Percentiles rank a stretch among this genome's conserved stretches.
Evolutionary conservation across 2,888 invertebrate species (phyloP).

Genomic region (Drosophila setosimentum): DNA sequence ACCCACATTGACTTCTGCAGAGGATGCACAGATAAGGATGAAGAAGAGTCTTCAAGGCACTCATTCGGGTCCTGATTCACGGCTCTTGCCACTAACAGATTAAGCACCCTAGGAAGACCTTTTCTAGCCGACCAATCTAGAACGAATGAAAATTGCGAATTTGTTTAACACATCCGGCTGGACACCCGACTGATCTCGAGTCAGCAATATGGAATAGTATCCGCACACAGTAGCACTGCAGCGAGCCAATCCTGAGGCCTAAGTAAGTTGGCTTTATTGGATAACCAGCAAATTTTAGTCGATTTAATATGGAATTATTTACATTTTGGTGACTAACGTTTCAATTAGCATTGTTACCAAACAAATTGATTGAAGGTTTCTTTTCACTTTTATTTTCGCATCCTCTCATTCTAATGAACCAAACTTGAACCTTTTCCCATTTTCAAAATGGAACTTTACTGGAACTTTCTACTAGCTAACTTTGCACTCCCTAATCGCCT

Average conservation of each 20-base stretch:
- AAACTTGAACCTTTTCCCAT: background rate
- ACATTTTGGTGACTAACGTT: background rate
- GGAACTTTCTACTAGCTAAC: background rate
- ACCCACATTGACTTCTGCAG: background rate
- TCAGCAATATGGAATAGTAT: background rate
- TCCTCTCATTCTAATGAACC: background rate
- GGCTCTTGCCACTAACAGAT: background rate
- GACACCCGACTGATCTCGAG: too few species aligned
- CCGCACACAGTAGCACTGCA: background rate
- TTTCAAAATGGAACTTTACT: background rate
- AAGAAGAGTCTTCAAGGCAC: background rate
- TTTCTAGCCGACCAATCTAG: background rate
- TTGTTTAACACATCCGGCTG: background rate
- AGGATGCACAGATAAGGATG: background rate
- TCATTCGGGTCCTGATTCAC: too few species aligned
- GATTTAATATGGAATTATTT: background rate
- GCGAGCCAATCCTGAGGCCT: background rate
- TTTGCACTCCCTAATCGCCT: background rate
- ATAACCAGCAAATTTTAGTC: background rate
- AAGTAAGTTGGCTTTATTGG: background rate
- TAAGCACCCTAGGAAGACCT: background rate
- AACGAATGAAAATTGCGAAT: background rate
- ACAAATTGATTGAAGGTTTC: too few species aligned
- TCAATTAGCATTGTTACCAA: background rate
- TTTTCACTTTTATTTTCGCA: too few species aligned